These are phyloP conservation scores for Penaeus chinensis DNA, from an alignment of 1,140 invertebrate genomes.

Conservation along the genomic window DNA sequence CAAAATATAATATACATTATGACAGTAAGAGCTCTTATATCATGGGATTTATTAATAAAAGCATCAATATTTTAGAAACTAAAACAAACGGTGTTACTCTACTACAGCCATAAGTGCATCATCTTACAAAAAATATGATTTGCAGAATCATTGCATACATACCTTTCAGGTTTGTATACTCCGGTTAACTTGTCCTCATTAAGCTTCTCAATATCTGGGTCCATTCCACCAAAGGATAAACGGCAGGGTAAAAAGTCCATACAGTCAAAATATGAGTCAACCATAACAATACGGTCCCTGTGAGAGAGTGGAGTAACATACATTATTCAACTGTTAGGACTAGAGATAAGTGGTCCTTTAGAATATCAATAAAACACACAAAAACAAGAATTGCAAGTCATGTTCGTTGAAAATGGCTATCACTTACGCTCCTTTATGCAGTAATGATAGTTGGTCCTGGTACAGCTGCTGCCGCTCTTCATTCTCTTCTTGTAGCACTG, in stretches of 20 bases:
- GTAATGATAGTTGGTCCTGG: constrained; percentile 45
- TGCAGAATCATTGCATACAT: constrained; percentile 3
- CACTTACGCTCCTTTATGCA: constrained; percentile 59
- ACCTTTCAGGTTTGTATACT: constrained; percentile 53
- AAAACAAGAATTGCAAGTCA: not conserved
- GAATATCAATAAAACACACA: not conserved
- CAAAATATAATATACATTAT: too few species aligned
- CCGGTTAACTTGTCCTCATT: constrained; percentile 56
- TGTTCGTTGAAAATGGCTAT: not conserved
- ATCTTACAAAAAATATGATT: not conserved
- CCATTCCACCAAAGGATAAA: constrained; percentile 60
- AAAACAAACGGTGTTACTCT: too few species aligned
- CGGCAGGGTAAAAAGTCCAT: constrained; percentile 59
- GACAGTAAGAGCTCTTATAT: too few species aligned
- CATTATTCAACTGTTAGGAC: not conserved
- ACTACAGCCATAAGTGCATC: too few species aligned
- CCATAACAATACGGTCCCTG: constrained; percentile 56
- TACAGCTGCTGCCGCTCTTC: constrained; percentile 54
- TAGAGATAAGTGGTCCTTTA: not conserved
- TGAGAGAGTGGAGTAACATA: not conserved
- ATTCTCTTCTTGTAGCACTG: constrained; percentile 48
- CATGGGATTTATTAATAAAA: too few species aligned
- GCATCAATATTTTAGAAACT: too few species aligned
- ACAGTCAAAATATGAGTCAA: constrained; percentile 57
- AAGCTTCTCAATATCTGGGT: constrained; percentile 59